Base-by-base conservation (phyloP, 2,113 vertebrate species). In the Meles meles region DNA sequence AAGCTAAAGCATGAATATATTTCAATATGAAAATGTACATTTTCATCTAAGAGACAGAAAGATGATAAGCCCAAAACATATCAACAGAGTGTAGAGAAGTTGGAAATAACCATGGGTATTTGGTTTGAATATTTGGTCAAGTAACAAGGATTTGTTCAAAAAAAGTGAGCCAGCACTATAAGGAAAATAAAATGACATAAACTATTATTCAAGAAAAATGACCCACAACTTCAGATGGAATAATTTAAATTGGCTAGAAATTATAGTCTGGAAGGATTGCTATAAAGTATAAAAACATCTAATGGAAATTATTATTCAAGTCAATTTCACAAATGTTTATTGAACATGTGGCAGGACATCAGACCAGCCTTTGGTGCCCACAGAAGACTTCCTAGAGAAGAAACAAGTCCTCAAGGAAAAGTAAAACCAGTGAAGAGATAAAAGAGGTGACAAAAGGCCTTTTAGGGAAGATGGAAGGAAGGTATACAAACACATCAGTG, bases 291-390 rank as follows among this genome's bases (percentile, higher is more conserved):
- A 96, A 93, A 92, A 72, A 3, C 14, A 14, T 63, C 74, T 88
- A 94, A 88, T 27, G 8, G 59, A 59, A 65, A 81, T 88, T 7
- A 31, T n/a, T 80, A 93, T 65, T 95, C 80, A 91, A 72, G 39
- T 91, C 15, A 31, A 63, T 88, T 92, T 88, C n/a, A 55, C 31
- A 95, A 85, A 93, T 88, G 80, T 42, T 76, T 83, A 94, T 88
- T 47, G 6, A 69, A 7, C 17, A 44, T 25, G n/a, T 23, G 14
- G 39, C 25, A 3, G 25, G 31, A 1, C 37, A 77, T 11, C 20
- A 47, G 57, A 37, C 5, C 14, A 79, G 31, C 1, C 9, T 57
- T 88, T 37, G 8, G 44, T 7, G 6, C 39, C 49, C 7, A 37
- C 1, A 27, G 10, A 71, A 61, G 23, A 23, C 23, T 85, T 84